phyloP scores from a whole-genome alignment of 37 sponge, comb jelly and placozoan genomes.

The Beroe forskalii region DNA sequence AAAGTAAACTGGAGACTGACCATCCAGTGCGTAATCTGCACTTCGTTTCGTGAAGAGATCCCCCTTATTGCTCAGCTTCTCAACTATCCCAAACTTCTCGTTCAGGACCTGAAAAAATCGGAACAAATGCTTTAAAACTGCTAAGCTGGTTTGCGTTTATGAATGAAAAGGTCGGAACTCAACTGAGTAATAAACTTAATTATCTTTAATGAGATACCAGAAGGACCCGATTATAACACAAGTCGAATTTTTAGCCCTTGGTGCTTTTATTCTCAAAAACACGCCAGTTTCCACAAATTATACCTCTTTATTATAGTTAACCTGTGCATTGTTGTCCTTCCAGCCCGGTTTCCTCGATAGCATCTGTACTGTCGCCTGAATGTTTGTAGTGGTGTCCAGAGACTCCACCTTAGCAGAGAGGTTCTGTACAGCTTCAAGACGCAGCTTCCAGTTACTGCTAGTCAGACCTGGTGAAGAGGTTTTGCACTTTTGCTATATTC shows the following conservation, averaged over 20 bases:
- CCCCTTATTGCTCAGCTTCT: constrained; percentile 2
- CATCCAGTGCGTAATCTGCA: constrained; percentile 56
- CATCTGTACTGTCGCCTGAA: constrained; percentile 69
- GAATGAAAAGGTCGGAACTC: too few relatives aligned
- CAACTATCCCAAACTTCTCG: constrained; percentile 38
- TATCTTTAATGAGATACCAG: too few relatives aligned
- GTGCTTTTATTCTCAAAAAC: too few relatives aligned
- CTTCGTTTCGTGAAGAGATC: constrained; percentile 3
- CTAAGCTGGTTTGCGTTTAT: too few relatives aligned
- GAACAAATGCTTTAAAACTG: too few relatives aligned
- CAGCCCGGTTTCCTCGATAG: constrained; percentile 88
- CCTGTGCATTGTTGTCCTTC: constrained; percentile 91
- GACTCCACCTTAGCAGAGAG: constrained; percentile 5
- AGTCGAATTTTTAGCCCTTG: too few relatives aligned
- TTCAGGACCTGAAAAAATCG: constrained; percentile 57
- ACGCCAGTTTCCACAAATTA: too few relatives aligned
- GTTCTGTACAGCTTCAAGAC: constrained; percentile 39
- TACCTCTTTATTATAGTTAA: too few relatives aligned
- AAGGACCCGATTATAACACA: too few relatives aligned
- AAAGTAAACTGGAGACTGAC: too few relatives aligned
- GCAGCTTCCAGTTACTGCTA: constrained; percentile 34
- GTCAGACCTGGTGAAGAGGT: constrained; percentile 16
- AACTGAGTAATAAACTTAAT: too few relatives aligned
- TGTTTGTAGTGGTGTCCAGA: not conserved
- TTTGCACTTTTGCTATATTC: too few relatives aligned